A percentile compares a stretch with the other conserved stretches of the same genome.
Evolutionary conservation across 2,888 invertebrate genomes (phyloP).

Genomic region (Clistopyga incitator): DNA sequence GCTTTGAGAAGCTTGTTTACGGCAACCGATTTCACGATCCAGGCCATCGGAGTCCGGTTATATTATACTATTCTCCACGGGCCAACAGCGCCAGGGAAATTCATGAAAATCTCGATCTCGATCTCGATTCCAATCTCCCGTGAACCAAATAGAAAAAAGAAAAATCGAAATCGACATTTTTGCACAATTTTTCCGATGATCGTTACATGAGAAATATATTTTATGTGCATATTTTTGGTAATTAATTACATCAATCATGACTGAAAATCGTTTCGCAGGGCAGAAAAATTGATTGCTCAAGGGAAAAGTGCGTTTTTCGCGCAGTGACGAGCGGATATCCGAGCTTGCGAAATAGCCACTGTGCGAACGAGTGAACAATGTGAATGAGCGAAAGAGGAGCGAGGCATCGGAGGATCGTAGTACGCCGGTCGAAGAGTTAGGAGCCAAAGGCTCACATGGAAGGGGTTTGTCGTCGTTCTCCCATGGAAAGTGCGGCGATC

Average conservation of each 20-base stretch:
- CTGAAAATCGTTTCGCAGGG: too few relatives aligned
- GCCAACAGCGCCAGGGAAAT: slow-evolving; percentile 71
- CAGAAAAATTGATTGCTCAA: too few relatives aligned
- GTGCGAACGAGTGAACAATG: slow-evolving; percentile 51
- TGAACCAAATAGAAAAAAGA: too few relatives aligned
- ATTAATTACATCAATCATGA: background rate
- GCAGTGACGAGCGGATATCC: slow-evolving; percentile 69
- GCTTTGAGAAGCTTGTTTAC: slow-evolving; percentile 15
- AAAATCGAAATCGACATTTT: slow-evolving; percentile 64
- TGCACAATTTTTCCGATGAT: slow-evolving; percentile 13
- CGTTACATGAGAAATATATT: too few relatives aligned
- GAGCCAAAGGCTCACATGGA: slow-evolving; percentile 23
- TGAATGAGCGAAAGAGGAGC: slow-evolving; percentile 49
- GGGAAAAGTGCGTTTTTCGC: too few relatives aligned
- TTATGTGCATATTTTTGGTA: too few relatives aligned
- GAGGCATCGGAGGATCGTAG: slow-evolving; percentile 42
- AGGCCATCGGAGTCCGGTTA: slow-evolving; percentile 56
- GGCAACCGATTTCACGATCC: slow-evolving; percentile 42
- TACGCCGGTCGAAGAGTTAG: slow-evolving; percentile 45
- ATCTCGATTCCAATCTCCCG: slow-evolving; percentile 70
- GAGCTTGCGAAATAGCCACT: slow-evolving; percentile 72
- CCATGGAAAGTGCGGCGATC: slow-evolving; percentile 51
- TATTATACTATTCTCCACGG: background rate
- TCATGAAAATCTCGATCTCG: slow-evolving; percentile 79
- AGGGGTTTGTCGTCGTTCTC: slow-evolving; percentile 43